Evolutionary conservation across 30 jellyfish, hydroid and myxozoan species (phyloP), one percentile per base, ranked within the genome.

Genomic region (Turritopsis dohrnii): DNA sequence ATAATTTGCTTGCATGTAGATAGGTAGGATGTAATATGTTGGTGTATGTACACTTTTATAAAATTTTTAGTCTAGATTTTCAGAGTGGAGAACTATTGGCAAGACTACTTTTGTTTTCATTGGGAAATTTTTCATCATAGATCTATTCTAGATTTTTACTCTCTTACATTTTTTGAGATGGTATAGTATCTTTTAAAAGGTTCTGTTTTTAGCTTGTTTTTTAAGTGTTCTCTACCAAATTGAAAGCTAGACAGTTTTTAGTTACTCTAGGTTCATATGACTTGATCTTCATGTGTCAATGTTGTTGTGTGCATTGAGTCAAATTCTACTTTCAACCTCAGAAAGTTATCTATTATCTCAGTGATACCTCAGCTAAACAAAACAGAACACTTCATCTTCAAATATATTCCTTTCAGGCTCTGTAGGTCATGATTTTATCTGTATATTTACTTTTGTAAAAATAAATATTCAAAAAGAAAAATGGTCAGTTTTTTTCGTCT

Each of bases 1-100:
- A 69, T 27, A 69, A 28, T 77, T 29, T n/a, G 53, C 53, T 77
- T 18, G n/a, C 8, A 21, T 77, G 27, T 25, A 30, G 20, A 77
- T 52, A 27, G 31, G 30, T n/a, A n/a, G 77, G 77, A 27, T 69
- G 30, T 69, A 69, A 7, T n/a, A 69, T 69, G 77, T 69, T n/a
- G 31, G 30, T 69, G 77, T 69, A n/a, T 69, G 77, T 23, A 69
- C 31, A n/a, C 77, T 69, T 69, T 69, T 69, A 69, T 69, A 69
- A 27, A 69, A 69, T 69, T 69, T 69, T 69, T 69, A 69, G 77
- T 27, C 31, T 69, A 69, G 77, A 69, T 69, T 69, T 69, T 69
- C 8, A 1, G 30, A 69, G 77, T 7, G 77, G 30, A 41, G 60
- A 3, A 41, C 60, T 41, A 41, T 41, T 41, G 60, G 60, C 60